Percentiles rank a stretch among this genome's conserved stretches.
Conservation (phyloP, 2,888 invertebrate species). For the Tortrix viridana region DNA sequence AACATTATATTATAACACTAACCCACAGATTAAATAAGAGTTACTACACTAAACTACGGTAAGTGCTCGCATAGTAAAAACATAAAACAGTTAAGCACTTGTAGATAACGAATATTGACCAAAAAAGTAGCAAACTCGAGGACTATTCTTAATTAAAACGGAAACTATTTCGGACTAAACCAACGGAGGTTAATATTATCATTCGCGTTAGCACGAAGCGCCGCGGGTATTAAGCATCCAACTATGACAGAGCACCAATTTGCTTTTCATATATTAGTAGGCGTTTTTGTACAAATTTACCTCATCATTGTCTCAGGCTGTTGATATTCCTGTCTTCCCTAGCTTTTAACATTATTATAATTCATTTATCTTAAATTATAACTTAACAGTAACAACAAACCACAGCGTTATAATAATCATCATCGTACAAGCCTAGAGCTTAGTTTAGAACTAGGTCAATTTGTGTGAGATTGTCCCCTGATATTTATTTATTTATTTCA, state of each 20-base stretch:
- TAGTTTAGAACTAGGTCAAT: no score
- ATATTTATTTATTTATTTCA: no score
- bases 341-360: no score
- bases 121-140: background rate
- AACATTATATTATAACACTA: no score
- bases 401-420: no score
- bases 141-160: background rate
- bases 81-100: background rate
- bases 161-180: slow-evolving; percentile 4
- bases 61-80: background rate
- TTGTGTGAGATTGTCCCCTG: no score
- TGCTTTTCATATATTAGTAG: slow-evolving; percentile 32
- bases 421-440: no score
- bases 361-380: no score
- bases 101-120: background rate
- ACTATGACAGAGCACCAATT: slow-evolving; percentile 14
- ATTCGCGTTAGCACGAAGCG: slow-evolving; percentile 8
- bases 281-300: slow-evolving; percentile 21
- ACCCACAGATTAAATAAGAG: no score
- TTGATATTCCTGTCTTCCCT: no score
- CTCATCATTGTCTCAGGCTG: background rate
- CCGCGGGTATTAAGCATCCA: slow-evolving; percentile 13
- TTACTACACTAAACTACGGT: no score
- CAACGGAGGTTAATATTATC: background rate
- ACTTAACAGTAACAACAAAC: no score